Base-by-base conservation (phyloP, 2,113 vertebrate species). In the Pygoscelis antarcticus region DNA sequence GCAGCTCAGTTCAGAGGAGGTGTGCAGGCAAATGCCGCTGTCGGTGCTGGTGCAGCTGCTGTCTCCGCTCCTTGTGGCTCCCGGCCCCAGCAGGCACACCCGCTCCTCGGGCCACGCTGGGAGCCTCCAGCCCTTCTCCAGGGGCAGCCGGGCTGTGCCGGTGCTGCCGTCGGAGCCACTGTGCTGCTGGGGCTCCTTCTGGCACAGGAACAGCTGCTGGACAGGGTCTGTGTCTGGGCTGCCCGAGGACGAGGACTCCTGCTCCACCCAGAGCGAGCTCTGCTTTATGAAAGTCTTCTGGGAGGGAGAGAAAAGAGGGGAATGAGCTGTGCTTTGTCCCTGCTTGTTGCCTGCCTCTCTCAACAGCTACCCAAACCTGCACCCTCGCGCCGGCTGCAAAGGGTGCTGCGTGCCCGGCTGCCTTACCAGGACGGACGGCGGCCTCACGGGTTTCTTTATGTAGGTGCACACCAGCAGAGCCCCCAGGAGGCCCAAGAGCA, bases 381-480 rank as follows among this genome's bases (percentile, higher is more conserved):
- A 4, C 8, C n/a, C 49, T 14, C 4, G 4, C 3, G 2, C 36
- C 0, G 4, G 42, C 18, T 1, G 0, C 66, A 8, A 12, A 25
- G 40, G 40, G 40, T 47, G 25, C 25, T 5, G 3, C 0, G 9
- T 17, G 34, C 49, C 60, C 2, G 1, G 51, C 21, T 57, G 51
- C 92, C 98, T 98, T 83, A 98, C 98, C 98, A 98, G 95, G 36
- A 94, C 97, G 0, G 93, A 32, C 0, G 98, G 98, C 0, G 98
- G 94, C 92, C 89, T 97, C 71, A 92, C 3, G 0, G 92, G 91
- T 51, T 49, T 97, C 87, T 74, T 97, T 13, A 98, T 3, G 10
- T 98, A 98, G 18, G 65, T 29, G 10, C 64, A 80, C 5, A 94
- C 87, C 83, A 87, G 76, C 46, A 98, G 71, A 78, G 26, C 64